Percentiles rank a stretch among this genome's conserved stretches.
Evolutionary conservation across 2,888 invertebrate species (phyloP).

Genomic region (Hedychridium roseum): DNA sequence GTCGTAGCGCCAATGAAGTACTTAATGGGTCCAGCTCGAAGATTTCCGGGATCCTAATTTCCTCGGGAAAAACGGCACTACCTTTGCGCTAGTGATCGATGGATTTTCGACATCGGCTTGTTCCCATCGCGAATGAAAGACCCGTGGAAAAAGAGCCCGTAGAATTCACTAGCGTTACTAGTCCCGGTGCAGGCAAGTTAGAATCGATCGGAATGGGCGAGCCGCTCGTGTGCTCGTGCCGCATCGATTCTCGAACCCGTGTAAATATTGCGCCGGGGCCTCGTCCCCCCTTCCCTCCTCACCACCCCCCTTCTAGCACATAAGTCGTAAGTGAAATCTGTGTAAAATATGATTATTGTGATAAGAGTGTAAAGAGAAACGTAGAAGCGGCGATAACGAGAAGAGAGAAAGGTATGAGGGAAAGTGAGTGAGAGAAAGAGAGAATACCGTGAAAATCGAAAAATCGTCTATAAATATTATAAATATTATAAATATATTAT

Average conservation of each 20-base stretch:
- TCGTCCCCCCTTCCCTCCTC: too few relatives aligned
- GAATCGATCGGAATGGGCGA: constrained; percentile 31
- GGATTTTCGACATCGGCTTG: too few relatives aligned
- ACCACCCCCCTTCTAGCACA: too few relatives aligned
- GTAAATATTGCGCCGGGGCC: constrained; percentile 52
- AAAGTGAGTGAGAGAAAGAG: constrained; percentile 16
- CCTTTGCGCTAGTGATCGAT: too few relatives aligned
- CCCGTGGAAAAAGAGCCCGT: constrained; percentile 37
- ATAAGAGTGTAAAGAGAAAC: constrained; percentile 58
- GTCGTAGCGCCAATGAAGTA: too few relatives aligned
- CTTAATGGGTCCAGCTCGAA: too few relatives aligned
- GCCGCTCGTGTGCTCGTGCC: too few relatives aligned
- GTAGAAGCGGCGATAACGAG: too few relatives aligned
- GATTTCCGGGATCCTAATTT: too few relatives aligned
- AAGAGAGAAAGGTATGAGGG: too few relatives aligned
- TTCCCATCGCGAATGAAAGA: not conserved
- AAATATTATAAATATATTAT: constrained; percentile 21
- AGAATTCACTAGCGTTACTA: constrained; percentile 53
- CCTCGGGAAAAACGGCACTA: too few relatives aligned
- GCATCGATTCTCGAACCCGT: constrained; percentile 34
- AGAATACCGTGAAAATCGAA: constrained; percentile 21
- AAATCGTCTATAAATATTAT: constrained; percentile 33
- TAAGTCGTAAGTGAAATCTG: constrained; percentile 59
- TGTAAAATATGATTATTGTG: constrained; percentile 62
- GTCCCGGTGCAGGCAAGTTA: constrained; percentile 41